Conservation (phyloP, 2,113 vertebrate genomes). For the Sceloporus tristichus region DNA sequence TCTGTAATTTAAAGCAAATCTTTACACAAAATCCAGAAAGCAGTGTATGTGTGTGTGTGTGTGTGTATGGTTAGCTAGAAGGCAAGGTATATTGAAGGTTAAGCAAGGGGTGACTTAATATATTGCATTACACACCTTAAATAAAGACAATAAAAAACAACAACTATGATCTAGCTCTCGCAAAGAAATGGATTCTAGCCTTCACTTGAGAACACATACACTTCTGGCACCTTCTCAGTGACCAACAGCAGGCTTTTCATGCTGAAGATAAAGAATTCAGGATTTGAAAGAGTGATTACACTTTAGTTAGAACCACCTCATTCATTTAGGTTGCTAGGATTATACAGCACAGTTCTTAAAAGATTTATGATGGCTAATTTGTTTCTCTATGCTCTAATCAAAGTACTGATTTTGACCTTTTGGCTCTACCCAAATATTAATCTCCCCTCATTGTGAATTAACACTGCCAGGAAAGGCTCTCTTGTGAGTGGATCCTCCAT, state of each 20-base stretch:
- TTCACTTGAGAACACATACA: not conserved
- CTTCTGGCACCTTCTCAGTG: not conserved
- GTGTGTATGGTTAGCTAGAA: not conserved
- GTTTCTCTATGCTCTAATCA: too few relatives aligned
- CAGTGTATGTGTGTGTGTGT: too few relatives aligned
- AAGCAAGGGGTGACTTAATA: constrained; percentile 3
- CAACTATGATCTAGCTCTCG: too few relatives aligned
- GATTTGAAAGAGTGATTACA: not conserved
- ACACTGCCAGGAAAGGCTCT: too few relatives aligned
- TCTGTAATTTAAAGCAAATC: not conserved
- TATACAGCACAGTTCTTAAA: too few relatives aligned
- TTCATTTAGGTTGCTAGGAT: not conserved
- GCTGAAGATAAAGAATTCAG: not conserved
- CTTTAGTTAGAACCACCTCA: not conserved
- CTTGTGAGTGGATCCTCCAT: too few relatives aligned
- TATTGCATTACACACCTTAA: not conserved
- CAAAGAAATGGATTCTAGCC: not conserved
- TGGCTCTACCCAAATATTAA: too few relatives aligned
- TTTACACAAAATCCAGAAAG: not conserved
- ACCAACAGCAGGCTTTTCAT: not conserved
- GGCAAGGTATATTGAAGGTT: too few relatives aligned
- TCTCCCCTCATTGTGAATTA: too few relatives aligned
- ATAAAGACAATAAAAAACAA: not conserved
- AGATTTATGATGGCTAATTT: too few relatives aligned
- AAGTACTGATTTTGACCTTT: too few relatives aligned